These are phyloP conservation scores for Drosophila basisetae DNA, from an alignment of 2,888 invertebrate genomes.

Conservation along the genomic window DNA sequence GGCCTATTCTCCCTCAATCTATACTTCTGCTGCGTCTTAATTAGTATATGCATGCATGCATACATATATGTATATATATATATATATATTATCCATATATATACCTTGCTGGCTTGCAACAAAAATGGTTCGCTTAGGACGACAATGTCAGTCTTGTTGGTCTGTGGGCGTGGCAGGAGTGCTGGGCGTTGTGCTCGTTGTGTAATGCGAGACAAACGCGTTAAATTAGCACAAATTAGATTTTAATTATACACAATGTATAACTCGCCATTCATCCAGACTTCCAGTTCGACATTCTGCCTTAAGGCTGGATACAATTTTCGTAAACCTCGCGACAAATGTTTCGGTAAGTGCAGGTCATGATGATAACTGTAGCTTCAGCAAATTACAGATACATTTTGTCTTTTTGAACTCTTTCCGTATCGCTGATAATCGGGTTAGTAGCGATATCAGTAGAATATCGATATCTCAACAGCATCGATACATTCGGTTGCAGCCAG, in stretches of 20 bases:
- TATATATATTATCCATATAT: neutral
- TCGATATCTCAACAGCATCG: neutral
- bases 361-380: slow-evolving; percentile 2
- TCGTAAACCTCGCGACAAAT: slow-evolving; percentile 25
- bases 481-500: too few relatives aligned
- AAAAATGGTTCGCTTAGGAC: slow-evolving; percentile 26
- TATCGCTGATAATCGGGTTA: neutral
- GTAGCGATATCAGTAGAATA: neutral
- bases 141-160: slow-evolving; percentile 30
- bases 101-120: neutral
- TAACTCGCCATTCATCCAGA: slow-evolving; percentile 13
- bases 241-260: slow-evolving; percentile 61
- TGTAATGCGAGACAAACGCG: slow-evolving; percentile 55
- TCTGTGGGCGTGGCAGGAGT: neutral
- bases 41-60: slow-evolving; percentile 42
- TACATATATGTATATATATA: neutral
- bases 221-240: slow-evolving; percentile 66
- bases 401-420: neutral
- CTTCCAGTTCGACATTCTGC: neutral
- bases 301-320: slow-evolving; percentile 4
- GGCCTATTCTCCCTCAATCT: slow-evolving; percentile 12
- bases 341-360: slow-evolving; percentile 40
- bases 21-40: slow-evolving; percentile 39
- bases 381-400: neutral
- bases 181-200: slow-evolving; percentile 17